Evolutionary conservation across 1,140 invertebrate genomes (phyloP).

Genomic region (Meloidogyne chitwoodi): DNA sequence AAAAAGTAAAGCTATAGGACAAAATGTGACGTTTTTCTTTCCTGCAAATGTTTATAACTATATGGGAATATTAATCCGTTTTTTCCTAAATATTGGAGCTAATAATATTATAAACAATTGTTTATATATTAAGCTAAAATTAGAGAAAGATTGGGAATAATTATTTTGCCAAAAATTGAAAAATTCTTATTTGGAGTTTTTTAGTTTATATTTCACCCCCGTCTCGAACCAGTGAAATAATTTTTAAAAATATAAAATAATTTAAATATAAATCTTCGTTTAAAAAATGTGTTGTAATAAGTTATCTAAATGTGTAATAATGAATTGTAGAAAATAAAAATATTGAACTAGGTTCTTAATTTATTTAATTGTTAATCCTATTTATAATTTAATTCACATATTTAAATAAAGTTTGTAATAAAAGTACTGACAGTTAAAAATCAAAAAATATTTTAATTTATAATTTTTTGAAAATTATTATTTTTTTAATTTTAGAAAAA

Average conservation of each 20-base stretch:
- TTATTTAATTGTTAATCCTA: not conserved
- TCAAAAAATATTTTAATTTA: no score
- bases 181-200: not conserved
- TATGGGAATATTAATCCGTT: not conserved
- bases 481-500: no score
- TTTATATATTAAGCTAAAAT: not conserved
- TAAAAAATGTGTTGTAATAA: no score
- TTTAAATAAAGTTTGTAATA: not conserved
- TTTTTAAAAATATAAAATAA: no score
- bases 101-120: not conserved
- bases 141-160: not conserved
- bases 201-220: not conserved
- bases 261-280: no score
- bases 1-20: not conserved
- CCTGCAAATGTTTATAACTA: not conserved
- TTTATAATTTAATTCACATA: not conserved
- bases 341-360: no score
- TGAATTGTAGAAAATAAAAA: no score
- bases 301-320: no score
- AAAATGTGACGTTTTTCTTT: not conserved
- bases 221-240: no score
- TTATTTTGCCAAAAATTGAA: not conserved
- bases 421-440: no score
- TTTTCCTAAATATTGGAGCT: not conserved
- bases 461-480: no score